Evolutionary conservation across 2,888 invertebrate genomes (phyloP), one percentile per base, ranked within the genome.

Genomic region (Monopis laevigella): DNA sequence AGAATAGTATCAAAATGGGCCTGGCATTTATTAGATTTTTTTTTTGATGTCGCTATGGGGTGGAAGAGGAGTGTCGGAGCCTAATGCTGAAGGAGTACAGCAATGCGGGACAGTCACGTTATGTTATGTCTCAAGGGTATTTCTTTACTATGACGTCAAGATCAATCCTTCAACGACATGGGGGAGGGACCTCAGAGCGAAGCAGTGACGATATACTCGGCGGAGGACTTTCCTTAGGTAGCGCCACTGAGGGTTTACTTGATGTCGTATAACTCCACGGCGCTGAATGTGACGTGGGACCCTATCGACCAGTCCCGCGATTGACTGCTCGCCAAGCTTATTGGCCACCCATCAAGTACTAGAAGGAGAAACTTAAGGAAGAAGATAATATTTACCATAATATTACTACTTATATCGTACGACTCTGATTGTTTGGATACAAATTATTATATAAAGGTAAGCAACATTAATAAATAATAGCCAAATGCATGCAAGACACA

Each of bases 221-320:
- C 95, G 0, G 95, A 95, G 65, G 93, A 93, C 58, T 93, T 95
- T 92, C 96, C 96, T 0, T 91, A 90, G 61, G 91, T 91, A 19
- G 90, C 95, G 1, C 97, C 97, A 1, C 91, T 92, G 51, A 83
- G 88, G 59, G 90, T 95, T 0, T 78, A 84, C 30, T 92, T 93
- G 0, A 62, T 83, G 12, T 88, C 93, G 0, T 94, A 84, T 67
- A 98, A 98, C 71, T 93, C 96, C 0, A 98, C 98, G 0, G 88
- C 96, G 11, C 82, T 98, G 45, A 93, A 93, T 58, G 93, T 97
- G 1, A 91, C 90, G 10, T 98, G 98, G 98, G 75, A 83, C 32
- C 90, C 96, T 1, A 89, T 98, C 29, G 89, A 91, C 41, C 87
- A 93, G 62, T 90, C 88, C 0, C 84, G 96, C 14, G 92, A 93